Conservation (phyloP, 2,888 invertebrate genomes). For the Hyalella azteca region DNA sequence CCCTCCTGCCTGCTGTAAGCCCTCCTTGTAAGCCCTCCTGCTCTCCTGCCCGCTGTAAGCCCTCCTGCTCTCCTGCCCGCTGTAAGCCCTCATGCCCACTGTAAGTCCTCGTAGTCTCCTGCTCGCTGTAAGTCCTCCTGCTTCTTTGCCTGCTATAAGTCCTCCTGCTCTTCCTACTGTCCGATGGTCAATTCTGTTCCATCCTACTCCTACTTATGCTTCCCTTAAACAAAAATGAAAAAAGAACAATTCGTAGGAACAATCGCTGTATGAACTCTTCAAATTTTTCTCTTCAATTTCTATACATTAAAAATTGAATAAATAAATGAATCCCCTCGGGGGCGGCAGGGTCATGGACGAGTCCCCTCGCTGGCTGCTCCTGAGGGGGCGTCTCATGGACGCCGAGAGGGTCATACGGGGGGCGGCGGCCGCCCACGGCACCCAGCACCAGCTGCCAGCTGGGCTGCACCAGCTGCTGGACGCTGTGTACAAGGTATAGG, state of each 20-base stretch:
- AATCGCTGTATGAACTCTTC: too few relatives aligned
- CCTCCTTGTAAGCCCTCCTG: background rate
- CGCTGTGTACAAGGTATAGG: background rate
- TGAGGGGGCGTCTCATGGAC: background rate
- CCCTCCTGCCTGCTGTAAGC: background rate
- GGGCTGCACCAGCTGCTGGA: background rate
- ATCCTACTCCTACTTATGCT: too few relatives aligned
- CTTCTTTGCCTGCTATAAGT: background rate
- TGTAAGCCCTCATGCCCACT: background rate
- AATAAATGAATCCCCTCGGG: too few relatives aligned
- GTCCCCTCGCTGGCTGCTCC: conserved; percentile 33
- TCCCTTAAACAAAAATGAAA: too few relatives aligned
- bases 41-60: conserved; percentile 29
- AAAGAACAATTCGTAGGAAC: too few relatives aligned
- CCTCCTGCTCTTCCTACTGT: background rate
- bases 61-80: background rate
- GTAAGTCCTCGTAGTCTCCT: background rate
- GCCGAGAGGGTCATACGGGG: background rate
- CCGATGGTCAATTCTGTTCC: too few relatives aligned
- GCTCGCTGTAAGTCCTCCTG: background rate
- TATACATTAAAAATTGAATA: too few relatives aligned
- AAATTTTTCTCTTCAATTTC: too few relatives aligned
- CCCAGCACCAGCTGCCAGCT: background rate
- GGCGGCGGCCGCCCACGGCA: background rate
- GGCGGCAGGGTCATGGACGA: conserved; percentile 29